Base-by-base conservation (phyloP, 2,797 vertebrate genomes). In the Sciurus carolinensis region DNA sequence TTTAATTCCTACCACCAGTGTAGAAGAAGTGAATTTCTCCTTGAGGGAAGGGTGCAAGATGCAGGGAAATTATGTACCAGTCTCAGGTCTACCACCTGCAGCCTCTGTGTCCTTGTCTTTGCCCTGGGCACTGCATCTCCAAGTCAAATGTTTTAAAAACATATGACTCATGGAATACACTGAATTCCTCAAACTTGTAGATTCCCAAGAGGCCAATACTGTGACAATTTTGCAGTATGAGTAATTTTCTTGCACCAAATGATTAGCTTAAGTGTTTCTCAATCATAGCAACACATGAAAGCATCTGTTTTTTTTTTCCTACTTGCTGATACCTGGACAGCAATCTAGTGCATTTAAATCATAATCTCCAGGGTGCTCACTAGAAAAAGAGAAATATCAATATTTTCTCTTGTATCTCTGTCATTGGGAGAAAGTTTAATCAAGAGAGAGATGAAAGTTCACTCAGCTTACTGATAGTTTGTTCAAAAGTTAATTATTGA, bases 51-150 rank as follows among this genome's bases (percentile, higher is more conserved):
- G 1, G 3, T 67, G 12, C 57, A n/a, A 26, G 33, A 4, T 24
- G 5, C 66, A 26, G 52, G 39, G 2, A 1, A 4, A 18, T 6
- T 2, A 5, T 1, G 8, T 50, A 26, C 14, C 5, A 39, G 4
- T 1, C 50, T 69, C 0, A 20, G 9, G 3, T 50, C 10, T 62
- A 3, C 13, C 11, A 52, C 1, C 7, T 62, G 42, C 73, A 66
- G 18, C 0, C 24, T 73, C 1, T 72, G 44, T 81, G 42, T 47
- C 24, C 54, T 73, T 79, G 42, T 57, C 24, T 54, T 67, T 79
- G 5, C 30, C 10, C 14, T 39, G 18, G 26, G n/a, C 14, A 81
- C 9, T 71, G 28, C 20, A 54, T 24, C 42, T 52, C 11, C 30
- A 7, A 22, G 7, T 42, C 26, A 8, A 44, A 17, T 69, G 22